These are phyloP conservation scores for Solenopsis fugax DNA, from an alignment of 1,140 invertebrate species.

Conservation along the genomic window DNA sequence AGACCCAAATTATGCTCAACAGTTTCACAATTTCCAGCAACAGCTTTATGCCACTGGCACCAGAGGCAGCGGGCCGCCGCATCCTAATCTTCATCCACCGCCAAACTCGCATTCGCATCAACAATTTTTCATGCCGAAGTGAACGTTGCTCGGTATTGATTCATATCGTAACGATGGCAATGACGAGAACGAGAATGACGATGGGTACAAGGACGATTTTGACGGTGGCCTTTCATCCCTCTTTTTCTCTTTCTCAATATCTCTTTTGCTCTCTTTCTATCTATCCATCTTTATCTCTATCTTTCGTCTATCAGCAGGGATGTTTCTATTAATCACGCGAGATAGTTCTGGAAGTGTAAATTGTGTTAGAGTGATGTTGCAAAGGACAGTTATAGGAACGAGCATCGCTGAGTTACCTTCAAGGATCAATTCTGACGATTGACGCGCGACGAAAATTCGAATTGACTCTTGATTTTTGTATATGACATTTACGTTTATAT, in stretches of 20 bases:
- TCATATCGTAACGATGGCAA: slow-evolving; percentile 62
- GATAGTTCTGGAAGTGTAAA: slow-evolving; percentile 63
- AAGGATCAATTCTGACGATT: slow-evolving; percentile 32
- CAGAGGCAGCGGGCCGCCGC: slow-evolving; percentile 87
- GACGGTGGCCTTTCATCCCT: slow-evolving; percentile 74
- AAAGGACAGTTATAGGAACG: slow-evolving; percentile 59
- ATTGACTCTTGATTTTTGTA: slow-evolving; percentile 64
- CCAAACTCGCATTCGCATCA: slow-evolving; percentile 86
- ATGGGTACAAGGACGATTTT: slow-evolving; percentile 60
- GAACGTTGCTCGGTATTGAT: slow-evolving; percentile 68
- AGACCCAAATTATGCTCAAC: slow-evolving; percentile 97
- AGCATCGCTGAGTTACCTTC: slow-evolving; percentile 10
- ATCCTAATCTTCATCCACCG: slow-evolving; percentile 83
- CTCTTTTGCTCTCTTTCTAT: slow-evolving; percentile 37
- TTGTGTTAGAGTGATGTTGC: slow-evolving; percentile 56
- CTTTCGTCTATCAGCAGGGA: slow-evolving; percentile 60
- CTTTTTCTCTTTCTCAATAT: slow-evolving; percentile 32
- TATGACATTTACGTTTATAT: slow-evolving; percentile 58
- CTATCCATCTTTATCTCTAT: slow-evolving; percentile 38
- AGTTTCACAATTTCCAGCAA: slow-evolving; percentile 98
- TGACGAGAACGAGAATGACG: slow-evolving; percentile 43
- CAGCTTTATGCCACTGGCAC: slow-evolving; percentile 97
- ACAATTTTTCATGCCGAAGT: slow-evolving; percentile 88
- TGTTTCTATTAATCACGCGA: slow-evolving; percentile 62
- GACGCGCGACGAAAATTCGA: slow-evolving; percentile 49